Conservation (phyloP, 2,113 vertebrate genomes). For the Nestor notabilis region DNA sequence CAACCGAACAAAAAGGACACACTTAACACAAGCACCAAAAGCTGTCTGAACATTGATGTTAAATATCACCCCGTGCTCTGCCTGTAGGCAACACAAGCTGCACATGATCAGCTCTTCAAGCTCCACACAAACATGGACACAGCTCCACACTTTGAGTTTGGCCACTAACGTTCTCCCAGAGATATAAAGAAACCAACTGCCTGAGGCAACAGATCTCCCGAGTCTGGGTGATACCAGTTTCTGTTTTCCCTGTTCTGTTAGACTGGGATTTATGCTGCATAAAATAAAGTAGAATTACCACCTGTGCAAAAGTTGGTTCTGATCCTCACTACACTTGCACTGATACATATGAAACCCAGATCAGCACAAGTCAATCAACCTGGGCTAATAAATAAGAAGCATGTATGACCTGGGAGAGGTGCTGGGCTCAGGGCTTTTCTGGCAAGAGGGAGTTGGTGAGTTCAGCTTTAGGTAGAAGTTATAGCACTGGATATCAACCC, state of each 20-base stretch:
- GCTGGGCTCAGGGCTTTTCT: neutral
- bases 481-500: neutral
- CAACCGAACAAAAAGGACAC: neutral
- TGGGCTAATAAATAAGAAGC: neutral
- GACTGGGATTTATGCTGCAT: neutral
- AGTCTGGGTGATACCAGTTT: too few species aligned
- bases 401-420: neutral
- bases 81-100: accelerated
- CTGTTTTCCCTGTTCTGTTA: neutral
- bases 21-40: neutral
- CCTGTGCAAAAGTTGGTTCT: neutral
- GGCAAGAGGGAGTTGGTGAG: neutral
- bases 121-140: neutral
- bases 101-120: neutral
- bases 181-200: neutral
- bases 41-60: neutral
- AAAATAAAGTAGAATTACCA: accelerated
- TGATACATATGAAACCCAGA: neutral
- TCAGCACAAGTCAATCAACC: neutral
- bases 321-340: accelerated
- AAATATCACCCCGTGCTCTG: neutral
- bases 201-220: neutral
- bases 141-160: neutral
- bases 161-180: neutral
- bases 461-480: neutral